Base-by-base conservation (phyloP, 2,113 vertebrate genomes). In the Amblyopsis rosae region DNA sequence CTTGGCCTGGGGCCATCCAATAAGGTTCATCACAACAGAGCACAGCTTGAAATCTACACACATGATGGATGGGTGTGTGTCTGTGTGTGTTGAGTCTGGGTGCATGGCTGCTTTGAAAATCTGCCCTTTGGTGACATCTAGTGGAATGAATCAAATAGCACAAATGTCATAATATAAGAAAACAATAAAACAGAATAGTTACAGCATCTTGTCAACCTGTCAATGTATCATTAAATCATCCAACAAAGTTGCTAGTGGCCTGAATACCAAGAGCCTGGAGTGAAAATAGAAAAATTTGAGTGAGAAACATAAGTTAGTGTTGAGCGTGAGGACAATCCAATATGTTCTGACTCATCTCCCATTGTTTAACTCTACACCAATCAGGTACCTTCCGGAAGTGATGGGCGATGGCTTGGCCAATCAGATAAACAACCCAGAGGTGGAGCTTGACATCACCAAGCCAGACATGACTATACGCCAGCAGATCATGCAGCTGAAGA, bases 401-500 rank as follows among this genome's bases (percentile, higher is more conserved):
- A 99, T 99, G 95, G 96, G 96, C 0, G 95, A 98, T 0, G 97
- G 96, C 41, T 85, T 99, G 70, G 97, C 97, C 83, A 98, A 93
- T 88, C 97, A 99, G 88, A 98, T 99, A 67, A 99, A 98, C 88
- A 99, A 99, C 86, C 97, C 97, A 0, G 97, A 99, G 62, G 96
- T 99, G 80, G 96, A 99, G 72, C 95, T 99, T 13, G 96, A 99
- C 89, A 98, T 99, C 92, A 99, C 97, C 61, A 99, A 99, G 83
- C 97, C 97, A 0, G 96, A 98, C 51, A 97, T 97, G 95, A 94
- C 91, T 50, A 95, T 98, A 77, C 93, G 97, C 17, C 96, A 98
- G 73, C 97, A 99, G 84, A 99, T 99, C 89, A 98, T 99, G 96
- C 95, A 97, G 73, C 87, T 99, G 0, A 98, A 98, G 85, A 96